phyloP scores from a whole-genome alignment of 2,113 vertebrate genomes.

The Brachyhypopomus gauderio region DNA sequence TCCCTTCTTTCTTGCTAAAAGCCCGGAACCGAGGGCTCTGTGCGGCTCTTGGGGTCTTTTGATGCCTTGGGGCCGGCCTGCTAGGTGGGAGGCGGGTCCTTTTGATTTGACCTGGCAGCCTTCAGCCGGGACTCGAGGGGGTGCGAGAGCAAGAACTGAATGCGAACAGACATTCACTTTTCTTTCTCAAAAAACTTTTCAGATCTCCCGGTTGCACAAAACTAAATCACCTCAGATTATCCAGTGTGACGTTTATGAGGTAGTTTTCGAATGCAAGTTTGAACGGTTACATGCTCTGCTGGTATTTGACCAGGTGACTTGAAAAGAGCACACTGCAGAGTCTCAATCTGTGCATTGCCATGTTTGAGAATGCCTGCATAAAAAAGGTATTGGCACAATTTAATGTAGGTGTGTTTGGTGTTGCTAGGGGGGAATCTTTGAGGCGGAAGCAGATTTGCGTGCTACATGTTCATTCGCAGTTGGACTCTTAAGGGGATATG shows the following conservation, averaged over 20 bases:
- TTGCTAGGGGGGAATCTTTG: slow-evolving; percentile 46
- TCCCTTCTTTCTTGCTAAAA: not conserved
- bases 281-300: not conserved
- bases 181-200: too few relatives aligned
- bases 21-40: not conserved
- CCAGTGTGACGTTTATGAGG: not conserved
- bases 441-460: slow-evolving; percentile 43
- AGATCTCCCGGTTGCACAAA: not conserved
- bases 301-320: not conserved
- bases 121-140: not conserved
- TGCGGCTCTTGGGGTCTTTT: slow-evolving; percentile 22
- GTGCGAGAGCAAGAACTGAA: slow-evolving; percentile 24
- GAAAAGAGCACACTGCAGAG: slow-evolving; percentile 8
- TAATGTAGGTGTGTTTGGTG: slow-evolving; percentile 27
- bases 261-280: not conserved
- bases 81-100: slow-evolving; percentile 20
- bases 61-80: slow-evolving; percentile 4
- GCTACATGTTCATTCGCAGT: slow-evolving; percentile 12
- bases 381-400: slow-evolving; percentile 3
- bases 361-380: not conserved
- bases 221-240: not conserved
- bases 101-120: slow-evolving; percentile 46
- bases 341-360: not conserved
- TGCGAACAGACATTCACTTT: not conserved
- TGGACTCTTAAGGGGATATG: slow-evolving; percentile 16